Evolutionary conservation across 2,797 vertebrate species (phyloP).

Genomic region (Phataginus tricuspis): DNA sequence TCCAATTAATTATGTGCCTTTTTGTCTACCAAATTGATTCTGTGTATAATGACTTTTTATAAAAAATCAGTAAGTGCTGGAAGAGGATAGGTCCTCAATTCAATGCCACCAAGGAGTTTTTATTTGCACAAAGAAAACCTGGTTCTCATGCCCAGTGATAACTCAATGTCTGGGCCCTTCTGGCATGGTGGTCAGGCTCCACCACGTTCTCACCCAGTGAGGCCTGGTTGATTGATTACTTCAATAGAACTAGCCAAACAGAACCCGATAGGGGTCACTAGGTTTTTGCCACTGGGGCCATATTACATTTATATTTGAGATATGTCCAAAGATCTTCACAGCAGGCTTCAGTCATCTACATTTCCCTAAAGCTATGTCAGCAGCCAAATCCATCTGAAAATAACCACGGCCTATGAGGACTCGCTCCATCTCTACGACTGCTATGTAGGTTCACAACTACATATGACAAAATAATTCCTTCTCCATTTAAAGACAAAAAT

Average conservation of each 20-base stretch:
- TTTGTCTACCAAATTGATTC: neutral
- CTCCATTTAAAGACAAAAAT: slow-evolving; percentile 43
- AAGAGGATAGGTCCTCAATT: neutral
- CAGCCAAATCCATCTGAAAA: slow-evolving; percentile 46
- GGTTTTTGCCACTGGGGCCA: slow-evolving; percentile 15
- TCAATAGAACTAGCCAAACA: slow-evolving; percentile 74
- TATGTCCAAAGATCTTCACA: slow-evolving; percentile 25
- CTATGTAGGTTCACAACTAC: slow-evolving; percentile 21
- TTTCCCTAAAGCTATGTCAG: neutral
- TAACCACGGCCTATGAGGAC: neutral
- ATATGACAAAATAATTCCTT: slow-evolving; percentile 54
- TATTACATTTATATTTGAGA: slow-evolving; percentile 60
- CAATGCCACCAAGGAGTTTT: slow-evolving; percentile 41
- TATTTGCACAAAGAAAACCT: slow-evolving; percentile 59
- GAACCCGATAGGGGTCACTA: slow-evolving; percentile 67
- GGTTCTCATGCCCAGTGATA: slow-evolving; percentile 66
- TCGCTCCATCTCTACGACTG: neutral
- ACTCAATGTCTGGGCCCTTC: slow-evolving; percentile 76
- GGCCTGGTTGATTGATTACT: slow-evolving; percentile 70
- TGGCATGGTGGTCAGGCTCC: slow-evolving; percentile 49
- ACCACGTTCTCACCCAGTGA: neutral
- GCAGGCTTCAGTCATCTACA: neutral
- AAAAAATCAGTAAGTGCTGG: neutral
- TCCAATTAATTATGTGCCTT: neutral
- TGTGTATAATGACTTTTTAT: neutral